Conservation (phyloP, 2,797 vertebrate genomes). For the Meda fulgida region DNA sequence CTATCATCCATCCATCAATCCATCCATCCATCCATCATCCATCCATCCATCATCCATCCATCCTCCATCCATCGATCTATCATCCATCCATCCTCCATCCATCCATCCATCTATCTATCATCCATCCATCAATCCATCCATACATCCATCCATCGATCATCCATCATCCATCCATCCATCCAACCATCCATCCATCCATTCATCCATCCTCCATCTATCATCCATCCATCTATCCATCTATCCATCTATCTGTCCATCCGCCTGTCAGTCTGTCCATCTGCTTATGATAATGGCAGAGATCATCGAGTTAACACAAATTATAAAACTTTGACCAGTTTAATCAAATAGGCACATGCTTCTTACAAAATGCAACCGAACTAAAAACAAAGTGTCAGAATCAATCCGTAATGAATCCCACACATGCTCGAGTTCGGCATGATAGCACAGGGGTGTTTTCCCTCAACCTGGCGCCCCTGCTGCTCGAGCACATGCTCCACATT, state of each 20-base stretch:
- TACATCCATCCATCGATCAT: rapidly evolving
- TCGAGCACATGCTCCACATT: conserved; percentile 63
- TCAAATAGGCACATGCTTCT: neutral
- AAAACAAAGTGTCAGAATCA: neutral
- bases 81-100: neutral
- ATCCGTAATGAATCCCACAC: neutral
- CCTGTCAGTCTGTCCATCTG: rapidly evolving
- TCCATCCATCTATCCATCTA: neutral
- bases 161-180: neutral
- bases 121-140: neutral
- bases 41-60: neutral
- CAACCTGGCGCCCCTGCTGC: conserved; percentile 47
- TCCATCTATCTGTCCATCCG: rapidly evolving
- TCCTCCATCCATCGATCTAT: neutral
- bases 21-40: rapidly evolving
- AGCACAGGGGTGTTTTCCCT: neutral
- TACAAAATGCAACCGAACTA: neutral
- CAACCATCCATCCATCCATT: rapidly evolving
- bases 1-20: rapidly evolving
- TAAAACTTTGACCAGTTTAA: neutral
- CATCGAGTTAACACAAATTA: neutral
- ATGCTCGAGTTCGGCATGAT: neutral
- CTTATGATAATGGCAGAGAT: neutral
- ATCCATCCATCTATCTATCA: neutral
- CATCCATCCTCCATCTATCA: too few species aligned